Evolutionary conservation across 2,888 invertebrate species (phyloP).

Genomic region (Aelia acuminata): DNA sequence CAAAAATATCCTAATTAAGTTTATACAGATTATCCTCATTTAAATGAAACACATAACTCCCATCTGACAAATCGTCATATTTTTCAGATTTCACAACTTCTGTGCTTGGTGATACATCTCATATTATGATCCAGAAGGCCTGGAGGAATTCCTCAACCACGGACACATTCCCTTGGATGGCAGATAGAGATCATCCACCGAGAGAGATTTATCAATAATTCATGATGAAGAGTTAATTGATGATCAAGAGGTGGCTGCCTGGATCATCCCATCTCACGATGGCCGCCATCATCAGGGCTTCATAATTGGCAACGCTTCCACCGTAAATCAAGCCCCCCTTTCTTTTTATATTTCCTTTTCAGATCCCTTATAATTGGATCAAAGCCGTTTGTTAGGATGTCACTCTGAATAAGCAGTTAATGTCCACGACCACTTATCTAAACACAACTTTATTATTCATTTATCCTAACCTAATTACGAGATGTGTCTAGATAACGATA

Average conservation of each 20-base stretch:
- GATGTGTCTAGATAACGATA: neutral
- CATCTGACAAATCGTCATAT: too few species aligned
- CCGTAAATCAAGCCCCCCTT: neutral
- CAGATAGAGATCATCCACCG: neutral
- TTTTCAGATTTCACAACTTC: neutral
- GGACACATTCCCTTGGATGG: neutral
- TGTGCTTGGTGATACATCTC: neutral
- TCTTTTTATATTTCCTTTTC: constrained; percentile 25
- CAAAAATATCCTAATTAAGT: too few species aligned
- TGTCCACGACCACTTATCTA: neutral
- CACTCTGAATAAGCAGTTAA: neutral
- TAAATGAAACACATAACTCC: too few species aligned
- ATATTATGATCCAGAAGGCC: neutral
- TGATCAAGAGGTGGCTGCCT: neutral
- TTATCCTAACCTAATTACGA: neutral
- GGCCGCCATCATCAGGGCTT: neutral
- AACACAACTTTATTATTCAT: neutral
- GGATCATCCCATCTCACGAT: neutral
- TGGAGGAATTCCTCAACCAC: neutral
- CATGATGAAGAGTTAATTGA: constrained; percentile 30
- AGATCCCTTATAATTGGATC: constrained; percentile 1
- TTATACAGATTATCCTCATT: too few species aligned
- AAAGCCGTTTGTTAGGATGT: neutral
- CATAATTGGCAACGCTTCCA: constrained; percentile 23
- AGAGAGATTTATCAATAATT: constrained; percentile 27